Percentiles rank a stretch among this genome's conserved stretches.
Conservation (phyloP, 2,888 invertebrate genomes). For the Anagyrus pseudococci region DNA sequence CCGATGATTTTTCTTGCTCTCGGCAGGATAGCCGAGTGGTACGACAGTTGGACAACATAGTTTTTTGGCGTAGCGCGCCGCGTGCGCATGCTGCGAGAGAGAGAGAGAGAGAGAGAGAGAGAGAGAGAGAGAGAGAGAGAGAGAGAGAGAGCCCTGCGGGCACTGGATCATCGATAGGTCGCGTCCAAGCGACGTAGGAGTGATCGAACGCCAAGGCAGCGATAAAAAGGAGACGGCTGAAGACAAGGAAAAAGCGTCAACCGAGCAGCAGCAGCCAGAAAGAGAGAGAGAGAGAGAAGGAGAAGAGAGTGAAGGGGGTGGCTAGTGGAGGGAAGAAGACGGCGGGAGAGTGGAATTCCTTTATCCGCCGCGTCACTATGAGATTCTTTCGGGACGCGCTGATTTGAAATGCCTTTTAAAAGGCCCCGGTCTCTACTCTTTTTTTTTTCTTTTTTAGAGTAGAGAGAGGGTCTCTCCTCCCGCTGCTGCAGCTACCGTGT, state of each 20-base stretch:
- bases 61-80: conserved; percentile 2
- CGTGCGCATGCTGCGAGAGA: conserved; percentile 4
- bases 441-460: conserved; percentile 16
- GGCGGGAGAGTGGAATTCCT: conserved; percentile 52
- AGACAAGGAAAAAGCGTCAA: conserved; percentile 30
- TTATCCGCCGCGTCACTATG: conserved; percentile 58
- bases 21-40: neutral
- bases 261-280: no score
- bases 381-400: conserved; percentile 58
- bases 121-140: no score
- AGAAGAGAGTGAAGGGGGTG: conserved; percentile 9
- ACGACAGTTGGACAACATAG: conserved; percentile 24
- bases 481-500: neutral
- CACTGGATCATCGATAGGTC: neutral
- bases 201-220: conserved; percentile 16
- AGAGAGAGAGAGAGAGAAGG: conserved; percentile 15
- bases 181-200: neutral
- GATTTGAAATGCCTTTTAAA: conserved; percentile 58
- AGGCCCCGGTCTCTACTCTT: conserved; percentile 19
- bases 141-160: no score
- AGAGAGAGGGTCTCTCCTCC: neutral
- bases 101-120: conserved; percentile 10
- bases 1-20: neutral
- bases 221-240: conserved; percentile 35
- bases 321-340: conserved; percentile 18